Base-by-base conservation (phyloP, 2,888 invertebrate genomes). In the Hirtodrosophila alboralis region DNA sequence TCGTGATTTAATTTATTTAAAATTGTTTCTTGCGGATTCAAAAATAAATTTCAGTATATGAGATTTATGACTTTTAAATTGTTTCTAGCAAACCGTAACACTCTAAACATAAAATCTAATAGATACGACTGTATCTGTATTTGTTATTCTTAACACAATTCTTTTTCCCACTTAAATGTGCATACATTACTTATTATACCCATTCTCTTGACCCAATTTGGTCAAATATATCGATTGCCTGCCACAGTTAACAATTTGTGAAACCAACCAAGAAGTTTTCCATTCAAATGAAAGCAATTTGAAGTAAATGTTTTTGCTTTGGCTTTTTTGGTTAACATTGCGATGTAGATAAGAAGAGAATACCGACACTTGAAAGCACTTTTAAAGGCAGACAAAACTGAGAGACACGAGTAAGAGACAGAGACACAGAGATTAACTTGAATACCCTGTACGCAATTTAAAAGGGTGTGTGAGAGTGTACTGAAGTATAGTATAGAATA, bases 351-450 rank as follows among this genome's bases (percentile, higher is more conserved):
- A 44, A 51, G 30, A 31, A 38, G 52, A 48, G 52, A 48, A 56
- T 47, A 33, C 27, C 51, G 43, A 52, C 38, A 51, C 51, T 64
- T 64, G 33, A 6, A 1, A 3, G 23, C 65, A 56, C 65, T n/a
- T n/a, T 64, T 18, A 23, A 34, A 28, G 23, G 31, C 28, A 30
- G 18, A 23, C 52, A 47, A n/a, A 31, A 28, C 16, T 9, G 26
- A 18, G 27, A 23, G 26, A 43, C 5, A 1, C n/a, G 12, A 40
- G 9, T 31, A 10, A 7, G 12, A 7, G 12, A n/a, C 4, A 7
- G 27, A 7, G 27, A 33, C 6, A 3, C n/a, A 40, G 56, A 27
- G 12, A 2, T 23, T 7, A 5, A 23, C 8, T 23, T 23, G 7
- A 2, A 23, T 23, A 6, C 23, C 23, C 6, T 23, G 23, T 23